Evolutionary conservation across 2,113 vertebrate species (phyloP).

Genomic region (Cynopterus brachyotis): DNA sequence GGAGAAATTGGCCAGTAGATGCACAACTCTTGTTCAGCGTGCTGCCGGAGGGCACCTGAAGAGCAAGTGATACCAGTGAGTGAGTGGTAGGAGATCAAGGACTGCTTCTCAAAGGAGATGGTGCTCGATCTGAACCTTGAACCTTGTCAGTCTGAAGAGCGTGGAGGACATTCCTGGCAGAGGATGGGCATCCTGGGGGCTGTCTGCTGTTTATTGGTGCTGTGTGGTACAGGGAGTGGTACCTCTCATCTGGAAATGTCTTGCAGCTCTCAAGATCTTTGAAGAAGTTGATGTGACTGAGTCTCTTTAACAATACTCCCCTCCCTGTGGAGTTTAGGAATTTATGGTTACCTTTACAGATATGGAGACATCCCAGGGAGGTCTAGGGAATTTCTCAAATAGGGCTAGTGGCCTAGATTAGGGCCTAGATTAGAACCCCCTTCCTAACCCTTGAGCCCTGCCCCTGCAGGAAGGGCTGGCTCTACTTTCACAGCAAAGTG

Average conservation of each 20-base stretch:
- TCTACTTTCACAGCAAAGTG: background rate
- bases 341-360: background rate
- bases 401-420: background rate
- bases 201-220: rapidly evolving
- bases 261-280: background rate
- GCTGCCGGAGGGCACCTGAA: background rate
- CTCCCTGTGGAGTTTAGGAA: background rate
- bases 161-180: background rate
- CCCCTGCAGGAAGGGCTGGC: background rate
- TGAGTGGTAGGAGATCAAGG: background rate
- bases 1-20: background rate
- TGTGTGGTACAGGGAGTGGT: rapidly evolving
- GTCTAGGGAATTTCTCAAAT: background rate
- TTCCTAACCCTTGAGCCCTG: background rate
- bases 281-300: background rate
- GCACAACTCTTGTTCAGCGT: rapidly evolving
- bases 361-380: background rate
- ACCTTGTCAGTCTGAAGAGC: background rate
- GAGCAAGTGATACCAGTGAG: background rate
- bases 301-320: background rate
- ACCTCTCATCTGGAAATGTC: background rate
- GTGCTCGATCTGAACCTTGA: background rate
- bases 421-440: background rate
- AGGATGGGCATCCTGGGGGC: background rate
- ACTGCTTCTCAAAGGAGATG: background rate